phyloP scores from a whole-genome alignment of 2,888 invertebrate species.

The Cheilosia vernalis region DNA sequence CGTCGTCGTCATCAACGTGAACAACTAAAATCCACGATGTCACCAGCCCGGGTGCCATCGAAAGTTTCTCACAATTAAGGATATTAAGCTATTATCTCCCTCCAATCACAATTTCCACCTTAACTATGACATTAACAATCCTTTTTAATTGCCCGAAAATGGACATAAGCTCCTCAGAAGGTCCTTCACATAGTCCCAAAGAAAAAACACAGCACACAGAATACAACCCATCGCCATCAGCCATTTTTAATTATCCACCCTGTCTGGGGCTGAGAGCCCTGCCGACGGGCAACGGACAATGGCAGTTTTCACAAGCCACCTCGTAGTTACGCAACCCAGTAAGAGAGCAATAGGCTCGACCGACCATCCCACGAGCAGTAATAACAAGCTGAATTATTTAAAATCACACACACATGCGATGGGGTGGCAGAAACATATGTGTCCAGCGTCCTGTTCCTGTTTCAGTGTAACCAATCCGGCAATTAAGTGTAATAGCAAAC shows the following conservation, averaged over 20 bases:
- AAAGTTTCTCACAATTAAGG: slow-evolving; percentile 71
- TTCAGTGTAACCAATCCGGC: slow-evolving; percentile 70
- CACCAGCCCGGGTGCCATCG: slow-evolving; percentile 51
- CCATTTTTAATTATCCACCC: slow-evolving; percentile 72
- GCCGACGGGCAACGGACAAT: slow-evolving; percentile 63
- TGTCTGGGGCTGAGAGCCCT: slow-evolving; percentile 19
- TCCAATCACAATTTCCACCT: slow-evolving; percentile 66
- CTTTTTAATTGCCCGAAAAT: slow-evolving; percentile 73
- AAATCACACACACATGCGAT: slow-evolving; percentile 54
- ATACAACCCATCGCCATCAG: slow-evolving; percentile 41
- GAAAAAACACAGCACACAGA: slow-evolving; percentile 1
- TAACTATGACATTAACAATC: slow-evolving; percentile 70
- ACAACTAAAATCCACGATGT: slow-evolving; percentile 51
- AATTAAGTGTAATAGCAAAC: slow-evolving; percentile 73
- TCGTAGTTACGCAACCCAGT: slow-evolving; percentile 65
- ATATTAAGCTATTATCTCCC: slow-evolving; percentile 72
- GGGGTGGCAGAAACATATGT: slow-evolving; percentile 59
- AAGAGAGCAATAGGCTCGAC: slow-evolving; percentile 45
- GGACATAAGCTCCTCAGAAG: slow-evolving; percentile 39
- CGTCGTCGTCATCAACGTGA: neutral
- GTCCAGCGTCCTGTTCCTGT: slow-evolving; percentile 53
- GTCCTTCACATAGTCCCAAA: slow-evolving; percentile 15
- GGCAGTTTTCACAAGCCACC: slow-evolving; percentile 65
- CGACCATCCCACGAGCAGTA: slow-evolving; percentile 58
- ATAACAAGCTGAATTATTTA: slow-evolving; percentile 74